These are phyloP conservation scores for Ptychoptera albimana DNA, from an alignment of 2,888 invertebrate genomes.

Conservation along the genomic window DNA sequence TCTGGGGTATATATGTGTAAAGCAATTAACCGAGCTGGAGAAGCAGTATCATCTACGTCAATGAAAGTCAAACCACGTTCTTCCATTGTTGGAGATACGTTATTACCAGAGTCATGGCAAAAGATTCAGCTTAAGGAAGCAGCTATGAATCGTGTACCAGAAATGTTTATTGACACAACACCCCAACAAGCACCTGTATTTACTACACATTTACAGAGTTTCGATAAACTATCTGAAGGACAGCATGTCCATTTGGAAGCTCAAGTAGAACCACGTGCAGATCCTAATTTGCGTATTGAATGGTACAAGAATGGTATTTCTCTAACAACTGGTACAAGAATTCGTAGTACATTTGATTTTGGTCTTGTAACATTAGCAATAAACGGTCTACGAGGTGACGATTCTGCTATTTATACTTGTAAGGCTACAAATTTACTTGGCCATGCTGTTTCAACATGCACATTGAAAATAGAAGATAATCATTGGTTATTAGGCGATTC, in stretches of 20 bases:
- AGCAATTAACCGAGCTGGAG: conserved; percentile 85
- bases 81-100: conserved; percentile 64
- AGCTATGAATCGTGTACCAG: conserved; percentile 77
- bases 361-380: conserved; percentile 87
- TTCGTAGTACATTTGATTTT: conserved; percentile 91
- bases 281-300: conserved; percentile 73
- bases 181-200: conserved; percentile 91
- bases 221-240: conserved; percentile 69
- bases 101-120: conserved; percentile 85
- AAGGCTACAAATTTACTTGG: conserved; percentile 86
- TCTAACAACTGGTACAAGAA: conserved; percentile 71
- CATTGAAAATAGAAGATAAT: conserved; percentile 74
- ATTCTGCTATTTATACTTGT: conserved; percentile 91
- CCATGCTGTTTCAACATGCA: conserved; percentile 85
- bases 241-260: conserved; percentile 78
- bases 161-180: conserved; percentile 71
- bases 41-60: conserved; percentile 82
- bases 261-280: conserved; percentile 78
- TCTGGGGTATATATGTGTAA: conserved; percentile 89
- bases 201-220: conserved; percentile 76
- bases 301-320: conserved; percentile 88
- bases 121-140: conserved; percentile 84
- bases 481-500: conserved; percentile 80
- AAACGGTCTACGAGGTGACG: conserved; percentile 71
- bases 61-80: conserved; percentile 75